These are phyloP conservation scores for Clarias pachynema DNA, from an alignment of 2,797 vertebrate species.

Conservation along the genomic window DNA sequence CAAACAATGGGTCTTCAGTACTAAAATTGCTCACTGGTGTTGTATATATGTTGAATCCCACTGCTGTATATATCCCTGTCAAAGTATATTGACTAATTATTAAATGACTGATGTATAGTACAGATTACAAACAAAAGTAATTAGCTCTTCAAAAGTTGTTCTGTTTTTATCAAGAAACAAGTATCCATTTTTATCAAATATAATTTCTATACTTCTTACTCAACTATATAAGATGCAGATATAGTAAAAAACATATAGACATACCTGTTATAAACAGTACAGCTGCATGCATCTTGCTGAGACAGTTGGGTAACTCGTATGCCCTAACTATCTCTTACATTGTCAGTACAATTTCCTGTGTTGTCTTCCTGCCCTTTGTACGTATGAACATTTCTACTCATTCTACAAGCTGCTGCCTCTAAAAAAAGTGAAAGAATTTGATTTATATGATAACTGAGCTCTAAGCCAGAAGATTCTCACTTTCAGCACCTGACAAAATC, in stretches of 20 bases:
- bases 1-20: slow-evolving; percentile 56
- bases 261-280: slow-evolving; percentile 33
- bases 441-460: neutral
- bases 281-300: slow-evolving; percentile 32
- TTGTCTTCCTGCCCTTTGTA: neutral
- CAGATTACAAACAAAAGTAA: neutral
- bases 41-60: slow-evolving; percentile 58
- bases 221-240: neutral
- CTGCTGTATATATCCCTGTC: slow-evolving; percentile 50
- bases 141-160: neutral
- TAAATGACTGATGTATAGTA: neutral
- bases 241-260: neutral
- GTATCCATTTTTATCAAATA: neutral
- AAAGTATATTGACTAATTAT: slow-evolving; percentile 24
- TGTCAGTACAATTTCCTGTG: slow-evolving; percentile 8
- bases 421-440: neutral
- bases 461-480: neutral
- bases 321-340: neutral
- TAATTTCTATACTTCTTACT: neutral
- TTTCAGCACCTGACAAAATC: neutral
- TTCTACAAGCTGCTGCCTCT: neutral
- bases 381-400: neutral
- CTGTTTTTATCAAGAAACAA: neutral
- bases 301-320: neutral
- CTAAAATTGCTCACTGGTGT: slow-evolving; percentile 38